Evolutionary conservation across 2,888 invertebrate genomes (phyloP).

Genomic region (Agonopterix arenella): DNA sequence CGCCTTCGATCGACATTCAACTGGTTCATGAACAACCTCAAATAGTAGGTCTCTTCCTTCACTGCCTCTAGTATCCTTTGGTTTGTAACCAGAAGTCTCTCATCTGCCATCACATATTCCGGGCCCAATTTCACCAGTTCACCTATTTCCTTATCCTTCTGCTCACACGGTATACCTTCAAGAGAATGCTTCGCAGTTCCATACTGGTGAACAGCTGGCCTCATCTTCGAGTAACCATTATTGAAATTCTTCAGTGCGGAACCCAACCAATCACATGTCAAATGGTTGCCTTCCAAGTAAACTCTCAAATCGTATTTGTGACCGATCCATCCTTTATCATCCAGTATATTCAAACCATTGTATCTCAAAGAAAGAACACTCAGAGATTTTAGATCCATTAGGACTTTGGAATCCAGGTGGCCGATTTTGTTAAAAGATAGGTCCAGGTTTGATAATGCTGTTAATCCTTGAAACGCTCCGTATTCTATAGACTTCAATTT

Average conservation of each 20-base stretch:
- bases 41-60: constrained; percentile 38
- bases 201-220: constrained; percentile 29
- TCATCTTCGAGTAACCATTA: constrained; percentile 53
- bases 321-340: constrained; percentile 47
- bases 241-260: constrained; percentile 44
- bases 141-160: constrained; percentile 15
- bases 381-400: constrained; percentile 50
- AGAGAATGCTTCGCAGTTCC: constrained; percentile 29
- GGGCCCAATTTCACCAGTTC: constrained; percentile 7
- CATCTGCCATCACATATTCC: constrained; percentile 31
- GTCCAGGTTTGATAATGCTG: constrained; percentile 15
- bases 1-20: neutral
- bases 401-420: constrained; percentile 43
- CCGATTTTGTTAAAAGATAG: constrained; percentile 38
- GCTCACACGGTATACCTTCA: constrained; percentile 51
- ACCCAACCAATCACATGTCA: constrained; percentile 55
- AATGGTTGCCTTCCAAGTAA: constrained; percentile 50
- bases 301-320: constrained; percentile 41
- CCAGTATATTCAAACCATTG: constrained; percentile 39
- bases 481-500: constrained; percentile 37
- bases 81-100: constrained; percentile 44
- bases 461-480: constrained; percentile 48
- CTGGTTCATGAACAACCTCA: neutral
- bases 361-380: constrained; percentile 37
- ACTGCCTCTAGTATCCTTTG: constrained; percentile 59